Percentiles rank a stretch among this genome's conserved stretches.
phyloP scores from a whole-genome alignment of 1,140 invertebrate genomes.

The Trichonephila clavata region DNA sequence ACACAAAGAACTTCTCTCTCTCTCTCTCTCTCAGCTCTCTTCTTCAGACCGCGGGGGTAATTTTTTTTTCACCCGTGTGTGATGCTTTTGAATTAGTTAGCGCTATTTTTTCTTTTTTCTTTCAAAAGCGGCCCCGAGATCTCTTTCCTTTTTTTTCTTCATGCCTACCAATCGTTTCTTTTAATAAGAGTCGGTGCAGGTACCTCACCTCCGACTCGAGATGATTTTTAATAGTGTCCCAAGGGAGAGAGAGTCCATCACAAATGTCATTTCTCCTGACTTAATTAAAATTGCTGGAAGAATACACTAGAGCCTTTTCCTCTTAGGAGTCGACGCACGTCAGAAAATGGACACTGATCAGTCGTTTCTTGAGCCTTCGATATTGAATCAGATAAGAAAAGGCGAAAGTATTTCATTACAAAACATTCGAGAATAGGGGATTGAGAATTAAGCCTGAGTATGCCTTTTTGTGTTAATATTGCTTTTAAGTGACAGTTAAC shows the following conservation, averaged over 20 bases:
- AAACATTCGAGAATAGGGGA: too few species aligned
- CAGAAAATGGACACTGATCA: neutral
- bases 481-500: too few species aligned
- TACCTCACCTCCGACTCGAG: neutral
- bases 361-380: neutral
- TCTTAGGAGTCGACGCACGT: too few species aligned
- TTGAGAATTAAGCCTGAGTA: too few species aligned
- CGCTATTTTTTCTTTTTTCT: neutral
- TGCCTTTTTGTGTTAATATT: too few species aligned
- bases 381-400: too few species aligned
- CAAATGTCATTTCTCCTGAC: neutral
- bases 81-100: slow-evolving; percentile 40
- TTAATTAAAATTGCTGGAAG: neutral
- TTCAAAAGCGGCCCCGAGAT: neutral
- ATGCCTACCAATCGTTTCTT: neutral
- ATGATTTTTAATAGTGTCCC: neutral
- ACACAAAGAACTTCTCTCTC: neutral
- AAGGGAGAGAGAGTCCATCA: neutral
- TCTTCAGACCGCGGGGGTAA: neutral
- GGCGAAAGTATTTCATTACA: too few species aligned
- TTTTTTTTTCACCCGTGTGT: neutral
- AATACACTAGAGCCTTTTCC: too few species aligned
- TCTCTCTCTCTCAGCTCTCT: neutral
- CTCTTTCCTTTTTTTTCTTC: neutral
- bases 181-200: neutral